These are phyloP conservation scores for Solea senegalensis DNA, from an alignment of 2,113 vertebrate species.

Conservation along the genomic window DNA sequence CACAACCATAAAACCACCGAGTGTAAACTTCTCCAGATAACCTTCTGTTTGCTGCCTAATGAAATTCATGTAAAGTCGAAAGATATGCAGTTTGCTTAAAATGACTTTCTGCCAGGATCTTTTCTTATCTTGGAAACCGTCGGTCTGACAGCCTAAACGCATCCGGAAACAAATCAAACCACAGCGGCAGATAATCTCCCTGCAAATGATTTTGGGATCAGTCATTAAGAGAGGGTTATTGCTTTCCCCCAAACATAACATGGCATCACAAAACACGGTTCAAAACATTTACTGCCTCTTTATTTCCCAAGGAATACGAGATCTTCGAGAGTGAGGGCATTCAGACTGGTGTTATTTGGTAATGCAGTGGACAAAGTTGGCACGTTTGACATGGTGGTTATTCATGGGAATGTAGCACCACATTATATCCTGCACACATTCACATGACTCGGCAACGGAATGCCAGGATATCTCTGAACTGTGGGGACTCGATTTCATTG, in stretches of 20 bases:
- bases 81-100: conserved; percentile 36
- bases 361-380: conserved; percentile 7
- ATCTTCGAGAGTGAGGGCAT: conserved; percentile 17
- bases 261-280: conserved; percentile 7
- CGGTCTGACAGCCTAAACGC: conserved; percentile 23
- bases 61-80: conserved; percentile 29
- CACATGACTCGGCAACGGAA: too few species aligned
- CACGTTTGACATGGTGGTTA: conserved; percentile 11
- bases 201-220: conserved; percentile 24
- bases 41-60: conserved; percentile 39
- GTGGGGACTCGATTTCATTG: conserved; percentile 10
- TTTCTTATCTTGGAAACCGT: conserved; percentile 42
- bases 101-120: conserved; percentile 31
- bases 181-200: conserved; percentile 34
- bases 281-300: conserved; percentile 12
- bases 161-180: conserved; percentile 30
- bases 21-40: conserved; percentile 26
- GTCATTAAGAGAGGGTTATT: conserved; percentile 36
- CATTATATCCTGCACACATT: neutral
- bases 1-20: conserved; percentile 28
- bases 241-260: conserved; percentile 13
- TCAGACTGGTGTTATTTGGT: conserved; percentile 21
- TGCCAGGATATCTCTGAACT: neutral
- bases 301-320: conserved; percentile 40
- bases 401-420: conserved; percentile 10